phyloP scores from a whole-genome alignment of 2,797 vertebrate genomes.

The Epinephelus coioides region DNA sequence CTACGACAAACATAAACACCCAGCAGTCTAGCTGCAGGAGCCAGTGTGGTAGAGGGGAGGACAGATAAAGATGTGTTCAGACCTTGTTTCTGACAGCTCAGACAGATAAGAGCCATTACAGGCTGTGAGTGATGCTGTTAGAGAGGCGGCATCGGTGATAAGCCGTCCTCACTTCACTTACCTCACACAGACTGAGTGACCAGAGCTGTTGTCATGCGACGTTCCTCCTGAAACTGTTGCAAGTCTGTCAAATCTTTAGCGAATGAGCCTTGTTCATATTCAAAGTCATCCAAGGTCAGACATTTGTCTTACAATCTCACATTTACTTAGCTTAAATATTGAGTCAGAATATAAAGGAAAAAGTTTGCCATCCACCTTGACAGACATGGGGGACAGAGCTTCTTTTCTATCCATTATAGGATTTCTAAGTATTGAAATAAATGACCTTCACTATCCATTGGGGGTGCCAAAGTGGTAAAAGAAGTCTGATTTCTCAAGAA shows the following conservation, averaged over 20 bases:
- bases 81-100: constrained; percentile 66
- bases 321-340: neutral
- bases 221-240: constrained; percentile 20
- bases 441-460: neutral
- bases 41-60: constrained; percentile 32
- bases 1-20: constrained; percentile 30
- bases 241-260: neutral
- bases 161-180: constrained; percentile 31
- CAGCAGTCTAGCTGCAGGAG: constrained; percentile 55
- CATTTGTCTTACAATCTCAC: neutral
- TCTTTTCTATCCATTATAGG: too few species aligned
- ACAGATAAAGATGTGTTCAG: constrained; percentile 73
- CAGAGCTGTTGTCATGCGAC: neutral
- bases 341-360: neutral
- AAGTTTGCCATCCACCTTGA: neutral
- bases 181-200: constrained; percentile 14
- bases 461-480: neutral
- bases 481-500: too few species aligned
- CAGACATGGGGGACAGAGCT: too few species aligned
- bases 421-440: neutral
- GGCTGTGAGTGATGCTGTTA: constrained; percentile 44
- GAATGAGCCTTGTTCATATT: neutral
- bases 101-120: constrained; percentile 54
- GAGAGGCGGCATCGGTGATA: constrained; percentile 47
- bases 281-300: neutral